Evolutionary conservation across 2,888 invertebrate genomes (phyloP).

Genomic region (Synergus itoensis): DNA sequence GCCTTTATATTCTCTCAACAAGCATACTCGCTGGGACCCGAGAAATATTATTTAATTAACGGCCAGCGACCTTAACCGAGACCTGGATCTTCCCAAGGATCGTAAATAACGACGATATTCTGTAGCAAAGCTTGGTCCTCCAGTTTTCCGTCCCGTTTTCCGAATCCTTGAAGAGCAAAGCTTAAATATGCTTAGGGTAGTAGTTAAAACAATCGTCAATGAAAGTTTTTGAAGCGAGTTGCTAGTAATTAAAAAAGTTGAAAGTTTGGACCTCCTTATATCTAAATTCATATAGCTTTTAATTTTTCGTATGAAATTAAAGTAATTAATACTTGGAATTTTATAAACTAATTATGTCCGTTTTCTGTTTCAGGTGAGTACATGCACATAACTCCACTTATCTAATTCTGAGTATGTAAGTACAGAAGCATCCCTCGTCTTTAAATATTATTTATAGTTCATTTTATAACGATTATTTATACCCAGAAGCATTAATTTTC

Average conservation of each 20-base stretch:
- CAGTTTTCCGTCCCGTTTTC: slow-evolving; percentile 50
- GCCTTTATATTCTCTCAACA: slow-evolving; percentile 56
- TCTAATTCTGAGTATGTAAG: neutral
- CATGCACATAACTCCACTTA: neutral
- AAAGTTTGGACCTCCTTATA: no score
- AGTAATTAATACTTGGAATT: no score
- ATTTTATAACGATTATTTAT: neutral
- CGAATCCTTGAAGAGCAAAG: slow-evolving; percentile 28
- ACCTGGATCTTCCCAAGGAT: slow-evolving; percentile 61
- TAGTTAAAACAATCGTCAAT: no score
- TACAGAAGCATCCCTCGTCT: neutral
- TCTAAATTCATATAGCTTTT: no score
- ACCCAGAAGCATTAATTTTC: neutral
- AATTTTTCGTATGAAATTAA: no score
- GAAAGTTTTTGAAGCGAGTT: no score
- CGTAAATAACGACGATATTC: slow-evolving; percentile 65
- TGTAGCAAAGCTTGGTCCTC: slow-evolving; percentile 19
- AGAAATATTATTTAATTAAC: slow-evolving; percentile 77
- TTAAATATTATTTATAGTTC: no score
- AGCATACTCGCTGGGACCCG: slow-evolving; percentile 61
- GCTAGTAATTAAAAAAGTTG: no score
- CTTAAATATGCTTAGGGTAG: neutral
- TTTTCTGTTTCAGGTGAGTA: slow-evolving; percentile 5
- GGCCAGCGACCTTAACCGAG: slow-evolving; percentile 56
- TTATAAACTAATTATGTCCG: neutral